Evolutionary conservation across 1,140 invertebrate species (phyloP).

Genomic region (Whitmania pigra): DNA sequence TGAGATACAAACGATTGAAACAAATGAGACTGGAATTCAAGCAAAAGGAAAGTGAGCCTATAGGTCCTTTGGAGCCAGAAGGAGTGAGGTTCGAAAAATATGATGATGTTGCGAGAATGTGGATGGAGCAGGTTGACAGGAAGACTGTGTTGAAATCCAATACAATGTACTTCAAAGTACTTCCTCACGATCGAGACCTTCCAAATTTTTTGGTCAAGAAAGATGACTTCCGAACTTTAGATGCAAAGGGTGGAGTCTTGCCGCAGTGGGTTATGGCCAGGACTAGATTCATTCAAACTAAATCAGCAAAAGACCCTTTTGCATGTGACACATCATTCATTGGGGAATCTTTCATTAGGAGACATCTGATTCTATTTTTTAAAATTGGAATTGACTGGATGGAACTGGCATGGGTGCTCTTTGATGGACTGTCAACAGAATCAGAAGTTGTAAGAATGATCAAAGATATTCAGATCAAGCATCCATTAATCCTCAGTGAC

Average conservation of each 20-base stretch:
- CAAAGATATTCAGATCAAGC: constrained; percentile 24
- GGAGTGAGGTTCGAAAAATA: constrained; percentile 22
- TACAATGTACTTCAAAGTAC: constrained; percentile 23
- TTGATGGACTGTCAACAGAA: constrained; percentile 22
- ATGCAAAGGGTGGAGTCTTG: background rate
- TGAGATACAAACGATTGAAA: constrained; percentile 11
- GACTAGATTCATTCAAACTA: constrained; percentile 12
- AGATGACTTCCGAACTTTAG: background rate
- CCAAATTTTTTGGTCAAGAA: constrained; percentile 8
- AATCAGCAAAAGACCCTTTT: background rate
- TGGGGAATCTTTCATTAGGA: background rate
- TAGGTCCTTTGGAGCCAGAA: constrained; percentile 14
- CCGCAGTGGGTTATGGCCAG: constrained; percentile 25
- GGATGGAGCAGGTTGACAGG: constrained; percentile 26
- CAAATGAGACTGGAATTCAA: background rate
- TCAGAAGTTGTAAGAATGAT: constrained; percentile 22
- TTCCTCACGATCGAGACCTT: constrained; percentile 15
- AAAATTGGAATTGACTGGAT: constrained; percentile 23
- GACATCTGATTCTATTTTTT: constrained; percentile 24
- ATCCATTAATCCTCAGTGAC: constrained; percentile 10
- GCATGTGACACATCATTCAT: background rate
- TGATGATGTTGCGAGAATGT: constrained; percentile 19
- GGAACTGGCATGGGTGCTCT: constrained; percentile 24
- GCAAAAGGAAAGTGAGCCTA: background rate
- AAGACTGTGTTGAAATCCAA: constrained; percentile 23